Base-by-base conservation (phyloP, 2,113 vertebrate genomes). In the Lontra canadensis region DNA sequence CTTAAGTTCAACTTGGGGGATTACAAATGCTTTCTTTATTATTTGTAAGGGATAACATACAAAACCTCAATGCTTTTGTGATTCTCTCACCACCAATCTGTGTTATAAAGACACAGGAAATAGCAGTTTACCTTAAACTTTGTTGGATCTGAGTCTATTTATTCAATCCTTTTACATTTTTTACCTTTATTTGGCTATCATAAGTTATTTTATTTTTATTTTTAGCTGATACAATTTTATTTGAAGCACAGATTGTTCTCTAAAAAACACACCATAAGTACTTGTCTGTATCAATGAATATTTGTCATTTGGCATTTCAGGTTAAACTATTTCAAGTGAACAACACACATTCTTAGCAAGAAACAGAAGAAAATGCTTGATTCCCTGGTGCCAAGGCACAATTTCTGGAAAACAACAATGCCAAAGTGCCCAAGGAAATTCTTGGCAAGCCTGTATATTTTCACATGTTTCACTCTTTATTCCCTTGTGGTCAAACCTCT, bases 141-240 rank as follows among this genome's bases (percentile, higher is more conserved):
- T 95, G 14, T 90, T 83, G 18, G 3, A n/a, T 73, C 61, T 74
- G 7, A 90, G 31, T 91, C n/a, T 97, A 4, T 98, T 93, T 92
- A 52, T 85, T 88, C 73, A n/a, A 31, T 7, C 88, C 2, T 91
- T 17, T 95, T 76, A 52, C 0, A 39, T 93, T 1, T 4, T 89
- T 97, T 88, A 23, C 0, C 29, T 85, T 57, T 49, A 55, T 74
- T 57, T 91, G 31, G 23, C 21, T 57, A 80, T 76, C 17, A 25
- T 39, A 88, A 71, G 73, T 11, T n/a, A 90, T 87, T 80, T 67
- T 61, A 63, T 73, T 59, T 93, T 95, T 91, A 21, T 81, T 49
- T 82, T 39, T 74, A 73, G 88, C 21, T 82, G 34, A 61, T 34
- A 55, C 1, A 52, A 3, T 82, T 86, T 92, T 71, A 47, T 47